Base-by-base conservation (phyloP, 2,888 invertebrate genomes). In the Eumacrocentrus americanus region DNA sequence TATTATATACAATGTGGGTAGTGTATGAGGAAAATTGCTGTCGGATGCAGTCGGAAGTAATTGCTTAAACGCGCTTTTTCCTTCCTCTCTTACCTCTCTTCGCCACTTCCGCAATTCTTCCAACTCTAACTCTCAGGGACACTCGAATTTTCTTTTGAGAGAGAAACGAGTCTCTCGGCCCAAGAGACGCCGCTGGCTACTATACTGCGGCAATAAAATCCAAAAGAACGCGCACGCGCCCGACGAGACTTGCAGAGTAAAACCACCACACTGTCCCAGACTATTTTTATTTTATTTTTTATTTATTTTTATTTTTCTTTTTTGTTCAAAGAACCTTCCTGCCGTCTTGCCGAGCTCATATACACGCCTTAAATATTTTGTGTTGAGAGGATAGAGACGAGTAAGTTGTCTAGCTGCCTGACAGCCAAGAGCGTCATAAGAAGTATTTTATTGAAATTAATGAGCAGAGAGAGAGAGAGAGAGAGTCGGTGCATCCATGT, bases 181-280 rank as follows among this genome's bases (percentile, higher is more conserved):
- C 51, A 51, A 48, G n/a, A 48, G 29, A 48, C 16, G 14, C 38
- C 37, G 20, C 20, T 18, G 3, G 25, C 46, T 22, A 46, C 53
- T 12, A 20, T n/a, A n/a, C n/a, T n/a, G n/a, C n/a, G n/a, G 46
- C 25, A 48, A 56, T 56, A 47, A 48, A 56, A 48, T 48, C 40
- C 23, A 14, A 11, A 25, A 48, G 42, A 56, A 47, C 23, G n/a
- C n/a, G n/a, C n/a, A n/a, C n/a, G n/a, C n/a, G n/a, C n/a, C n/a
- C n/a, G n/a, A 22, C 47, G 47, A 23, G 56, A 25, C 29, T 48
- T 38, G 14, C 16, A 11, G 22, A 11, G 25, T 22, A 25, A 48
- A 12, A 2, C 40, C 44, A 46, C 46, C 12, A 25, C n/a, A 11
- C 2, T 23, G 22, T 23, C 12, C 46, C 12, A 46, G 2, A 11